These are phyloP conservation scores for Pelobates cultripes DNA, from an alignment of 2,797 vertebrate species.

Conservation along the genomic window DNA sequence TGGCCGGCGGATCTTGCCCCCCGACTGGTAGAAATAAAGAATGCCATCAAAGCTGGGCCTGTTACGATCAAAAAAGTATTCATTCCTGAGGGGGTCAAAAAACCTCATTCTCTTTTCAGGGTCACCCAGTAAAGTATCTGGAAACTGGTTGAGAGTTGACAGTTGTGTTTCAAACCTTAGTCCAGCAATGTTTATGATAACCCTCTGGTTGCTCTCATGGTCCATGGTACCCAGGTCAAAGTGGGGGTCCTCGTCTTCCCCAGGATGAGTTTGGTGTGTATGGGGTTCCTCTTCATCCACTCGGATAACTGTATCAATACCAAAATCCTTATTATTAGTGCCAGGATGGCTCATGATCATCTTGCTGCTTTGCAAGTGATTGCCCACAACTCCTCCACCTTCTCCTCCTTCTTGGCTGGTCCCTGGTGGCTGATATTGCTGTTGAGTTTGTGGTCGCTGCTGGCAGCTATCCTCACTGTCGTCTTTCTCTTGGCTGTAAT, in stretches of 20 bases:
- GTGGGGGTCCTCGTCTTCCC: slow-evolving; percentile 53
- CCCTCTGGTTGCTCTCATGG: slow-evolving; percentile 81
- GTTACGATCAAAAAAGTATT: slow-evolving; percentile 97
- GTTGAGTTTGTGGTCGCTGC: slow-evolving; percentile 58
- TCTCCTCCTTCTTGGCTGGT: slow-evolving; percentile 27
- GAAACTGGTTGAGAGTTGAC: slow-evolving; percentile 92
- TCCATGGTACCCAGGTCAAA: slow-evolving; percentile 58
- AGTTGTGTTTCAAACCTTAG: slow-evolving; percentile 91
- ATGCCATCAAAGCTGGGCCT: slow-evolving; percentile 94
- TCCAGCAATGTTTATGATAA: slow-evolving; percentile 92
- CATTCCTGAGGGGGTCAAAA: slow-evolving; percentile 94
- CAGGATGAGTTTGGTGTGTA: slow-evolving; percentile 29
- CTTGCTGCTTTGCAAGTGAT: slow-evolving; percentile 78
- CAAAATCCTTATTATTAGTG: slow-evolving; percentile 67
- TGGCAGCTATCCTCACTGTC: slow-evolving; percentile 71
- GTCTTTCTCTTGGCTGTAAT: slow-evolving; percentile 58
- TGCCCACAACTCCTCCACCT: slow-evolving; percentile 49
- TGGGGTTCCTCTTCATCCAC: slow-evolving; percentile 25
- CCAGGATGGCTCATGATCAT: slow-evolving; percentile 74
- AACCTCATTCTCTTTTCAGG: slow-evolving; percentile 89
- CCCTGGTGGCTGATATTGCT: slow-evolving; percentile 44
- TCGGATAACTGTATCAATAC: slow-evolving; percentile 72
- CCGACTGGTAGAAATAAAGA: slow-evolving; percentile 94
- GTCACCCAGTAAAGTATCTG: slow-evolving; percentile 89
- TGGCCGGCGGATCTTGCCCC: slow-evolving; percentile 89